These are phyloP conservation scores for Portevinia maculata DNA, from an alignment of 2,888 invertebrate species.

Conservation along the genomic window DNA sequence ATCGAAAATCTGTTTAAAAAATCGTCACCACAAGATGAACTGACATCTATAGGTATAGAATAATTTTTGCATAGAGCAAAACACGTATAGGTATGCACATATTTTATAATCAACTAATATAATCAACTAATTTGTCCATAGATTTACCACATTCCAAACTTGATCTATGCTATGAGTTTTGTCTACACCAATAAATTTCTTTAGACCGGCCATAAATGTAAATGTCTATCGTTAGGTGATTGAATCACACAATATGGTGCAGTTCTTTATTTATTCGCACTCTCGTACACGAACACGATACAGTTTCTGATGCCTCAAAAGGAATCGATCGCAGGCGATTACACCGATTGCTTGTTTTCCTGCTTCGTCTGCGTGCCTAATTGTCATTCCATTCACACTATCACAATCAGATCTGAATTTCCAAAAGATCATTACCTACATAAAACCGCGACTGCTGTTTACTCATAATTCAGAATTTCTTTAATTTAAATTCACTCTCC, in stretches of 20 bases:
- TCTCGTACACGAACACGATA: constrained; percentile 55
- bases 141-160: constrained; percentile 26
- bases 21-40: too few species aligned
- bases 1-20: too few species aligned
- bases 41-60: neutral
- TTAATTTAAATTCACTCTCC: constrained; percentile 65
- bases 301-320: constrained; percentile 66
- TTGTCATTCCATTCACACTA: constrained; percentile 59
- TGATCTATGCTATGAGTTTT: constrained; percentile 13
- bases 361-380: constrained; percentile 36
- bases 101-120: neutral
- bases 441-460: constrained; percentile 56
- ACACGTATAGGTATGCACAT: too few species aligned
- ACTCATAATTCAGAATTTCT: constrained; percentile 72
- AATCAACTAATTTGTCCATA: neutral
- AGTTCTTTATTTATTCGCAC: constrained; percentile 58
- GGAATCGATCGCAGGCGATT: constrained; percentile 52
- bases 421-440: constrained; percentile 71
- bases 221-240: constrained; percentile 37
- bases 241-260: constrained; percentile 51
- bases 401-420: constrained; percentile 73
- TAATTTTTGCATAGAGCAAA: constrained; percentile 2
- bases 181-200: constrained; percentile 7
- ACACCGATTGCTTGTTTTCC: constrained; percentile 58
- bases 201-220: constrained; percentile 47